Evolutionary conservation across 1,140 invertebrate species (phyloP).

Genomic region (Calycopis cecrops): DNA sequence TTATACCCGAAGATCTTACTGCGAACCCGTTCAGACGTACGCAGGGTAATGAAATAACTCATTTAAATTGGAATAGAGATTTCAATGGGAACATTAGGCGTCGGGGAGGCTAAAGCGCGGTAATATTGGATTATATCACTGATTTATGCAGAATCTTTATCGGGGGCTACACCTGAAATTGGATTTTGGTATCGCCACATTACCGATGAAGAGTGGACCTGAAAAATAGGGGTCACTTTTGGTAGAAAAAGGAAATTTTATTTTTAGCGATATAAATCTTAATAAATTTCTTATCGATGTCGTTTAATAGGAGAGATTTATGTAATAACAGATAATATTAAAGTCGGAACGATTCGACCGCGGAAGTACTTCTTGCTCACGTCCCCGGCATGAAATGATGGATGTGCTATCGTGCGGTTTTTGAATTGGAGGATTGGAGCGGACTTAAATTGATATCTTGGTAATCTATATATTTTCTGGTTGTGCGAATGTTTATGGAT

Average conservation of each 20-base stretch:
- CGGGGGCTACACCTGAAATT: conserved; percentile 63
- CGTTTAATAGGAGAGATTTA: too few relatives aligned
- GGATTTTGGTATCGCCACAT: conserved; percentile 60
- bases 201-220: conserved; percentile 28
- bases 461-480: too few relatives aligned
- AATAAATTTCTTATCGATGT: conserved; percentile 2
- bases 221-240: conserved; percentile 6
- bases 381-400: too few relatives aligned
- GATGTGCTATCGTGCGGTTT: too few relatives aligned
- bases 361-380: too few relatives aligned
- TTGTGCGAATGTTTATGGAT: too few relatives aligned
- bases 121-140: conserved; percentile 72
- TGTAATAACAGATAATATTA: too few relatives aligned
- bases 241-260: conserved; percentile 8
- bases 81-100: conserved; percentile 69
- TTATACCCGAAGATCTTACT: conserved; percentile 51
- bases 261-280: conserved; percentile 1
- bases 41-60: conserved; percentile 69
- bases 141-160: conserved; percentile 74
- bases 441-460: too few relatives aligned
- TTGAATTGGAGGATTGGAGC: too few relatives aligned
- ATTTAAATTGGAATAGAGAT: conserved; percentile 72
- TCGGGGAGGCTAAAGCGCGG: conserved; percentile 48
- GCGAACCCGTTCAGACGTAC: conserved; percentile 41
- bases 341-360: too few relatives aligned